Evolutionary conservation across 2,888 invertebrate genomes (phyloP).

Genomic region (Leucophenga montana): DNA sequence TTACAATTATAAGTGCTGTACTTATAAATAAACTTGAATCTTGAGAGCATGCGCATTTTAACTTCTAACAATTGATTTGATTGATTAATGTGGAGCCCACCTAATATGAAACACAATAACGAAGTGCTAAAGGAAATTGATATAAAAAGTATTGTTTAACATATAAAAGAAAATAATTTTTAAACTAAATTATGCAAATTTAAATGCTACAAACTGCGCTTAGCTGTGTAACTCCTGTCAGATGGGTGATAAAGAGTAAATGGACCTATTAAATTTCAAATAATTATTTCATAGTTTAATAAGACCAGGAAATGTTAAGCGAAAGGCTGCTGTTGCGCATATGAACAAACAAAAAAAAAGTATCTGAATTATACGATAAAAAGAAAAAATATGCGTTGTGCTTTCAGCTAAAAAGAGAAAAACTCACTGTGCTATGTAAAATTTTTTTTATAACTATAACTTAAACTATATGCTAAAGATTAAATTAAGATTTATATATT

Average conservation of each 20-base stretch:
- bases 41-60: slow-evolving; percentile 25
- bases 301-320: too few species aligned
- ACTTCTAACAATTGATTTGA: background rate
- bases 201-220: slow-evolving; percentile 36
- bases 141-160: slow-evolving; percentile 30
- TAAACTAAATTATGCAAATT: slow-evolving; percentile 16
- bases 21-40: slow-evolving; percentile 37
- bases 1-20: slow-evolving; percentile 47
- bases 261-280: too few species aligned
- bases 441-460: background rate
- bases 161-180: slow-evolving; percentile 32
- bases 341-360: too few species aligned
- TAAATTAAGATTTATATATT: background rate
- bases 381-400: background rate
- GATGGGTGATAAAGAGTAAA: slow-evolving; percentile 69
- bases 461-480: slow-evolving; percentile 8
- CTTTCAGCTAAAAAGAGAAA: background rate
- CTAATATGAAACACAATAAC: slow-evolving; percentile 53
- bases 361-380: background rate
- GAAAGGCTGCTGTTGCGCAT: too few species aligned
- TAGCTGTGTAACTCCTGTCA: slow-evolving; percentile 73
- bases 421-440: background rate
- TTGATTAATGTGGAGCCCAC: slow-evolving; percentile 55
- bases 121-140: slow-evolving; percentile 46
- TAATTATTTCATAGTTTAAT: too few species aligned